These are phyloP conservation scores for Branchipolynoe longqiensis DNA, from an alignment of 2,888 invertebrate species.

Conservation along the genomic window DNA sequence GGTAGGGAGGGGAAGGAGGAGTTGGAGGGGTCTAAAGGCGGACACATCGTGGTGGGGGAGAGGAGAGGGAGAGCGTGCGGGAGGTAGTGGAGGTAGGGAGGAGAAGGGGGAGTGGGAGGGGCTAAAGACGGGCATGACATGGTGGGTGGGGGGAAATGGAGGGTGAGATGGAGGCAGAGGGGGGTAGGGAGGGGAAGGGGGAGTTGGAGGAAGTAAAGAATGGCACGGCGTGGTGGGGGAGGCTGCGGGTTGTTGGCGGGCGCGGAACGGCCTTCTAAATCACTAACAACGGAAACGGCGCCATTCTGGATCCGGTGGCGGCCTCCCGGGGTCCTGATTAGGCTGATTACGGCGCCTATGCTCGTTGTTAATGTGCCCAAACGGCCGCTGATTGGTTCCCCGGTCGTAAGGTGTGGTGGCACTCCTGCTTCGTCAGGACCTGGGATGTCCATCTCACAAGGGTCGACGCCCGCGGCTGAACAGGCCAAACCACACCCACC, in stretches of 20 bases:
- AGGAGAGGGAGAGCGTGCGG: too few species aligned
- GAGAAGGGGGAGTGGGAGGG: neutral
- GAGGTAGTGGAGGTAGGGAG: too few species aligned
- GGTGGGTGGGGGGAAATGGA: neutral
- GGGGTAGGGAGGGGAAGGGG: too few species aligned
- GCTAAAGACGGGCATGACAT: too few species aligned
- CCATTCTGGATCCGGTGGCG: neutral
- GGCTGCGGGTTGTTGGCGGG: neutral
- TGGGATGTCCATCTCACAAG: too few species aligned
- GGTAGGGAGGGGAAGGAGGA: neutral
- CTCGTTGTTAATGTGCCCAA: conserved; percentile 24
- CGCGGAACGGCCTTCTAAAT: too few species aligned
- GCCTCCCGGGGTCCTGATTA: neutral
- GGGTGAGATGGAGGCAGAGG: too few species aligned
- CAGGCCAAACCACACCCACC: too few species aligned
- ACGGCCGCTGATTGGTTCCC: too few species aligned
- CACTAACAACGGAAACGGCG: neutral
- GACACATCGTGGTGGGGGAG: neutral
- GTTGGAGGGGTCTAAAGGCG: neutral
- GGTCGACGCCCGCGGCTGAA: too few species aligned
- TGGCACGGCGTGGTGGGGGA: neutral
- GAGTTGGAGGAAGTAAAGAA: neutral
- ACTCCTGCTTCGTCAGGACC: too few species aligned
- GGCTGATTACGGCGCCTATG: neutral
- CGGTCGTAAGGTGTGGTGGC: too few species aligned